Evolutionary conservation across 2,797 vertebrate species (phyloP), one percentile per base, ranked within the genome.

Genomic region (Typhlichthys eigenmanni): DNA sequence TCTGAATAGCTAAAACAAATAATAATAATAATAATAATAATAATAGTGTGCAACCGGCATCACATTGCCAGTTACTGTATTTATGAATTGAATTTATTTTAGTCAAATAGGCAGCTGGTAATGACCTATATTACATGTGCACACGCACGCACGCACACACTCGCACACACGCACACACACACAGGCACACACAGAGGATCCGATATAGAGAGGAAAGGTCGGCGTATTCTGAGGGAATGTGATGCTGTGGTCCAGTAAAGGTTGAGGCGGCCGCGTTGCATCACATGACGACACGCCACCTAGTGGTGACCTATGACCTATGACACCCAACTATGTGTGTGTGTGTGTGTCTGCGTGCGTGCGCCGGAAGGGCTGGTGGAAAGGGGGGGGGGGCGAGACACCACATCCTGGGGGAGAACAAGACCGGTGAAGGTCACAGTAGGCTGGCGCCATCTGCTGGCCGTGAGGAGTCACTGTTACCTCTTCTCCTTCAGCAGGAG

Each of bases 401-500:
- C 75, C 85, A 82, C 69, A 71, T 82, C 83, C 78, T 86, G 74
- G 60, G 52, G 8, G 61, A 62, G 58, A 49, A 65, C 63, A 38
- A 69, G 72, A 68, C 79, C 66, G 62, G 46, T 78, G 82, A 82
- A 81, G 81, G 74, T 80, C 72, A 75, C 64, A 47, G 54, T 58
- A 68, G 62, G 66, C 14, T 29, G 70, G 70, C 55, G 59, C 76
- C 78, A 60, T 71, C 80, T 73, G 16, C 58, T 78, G 85, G 76
- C 56, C 69, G 2, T 38, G 47, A 13, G 64, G 3, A 29, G 58
- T 66, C 0, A 57, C 90, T 82, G 94, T 95, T 96, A 97, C 95
- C 95, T 98, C 3, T 85, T 91, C 45, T 94, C 92, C 50, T 95
- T 91, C 73, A 97, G 58, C 84, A 97, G 90, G 58, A 88, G 79